Evolutionary conservation across 2,888 invertebrate genomes (phyloP).

Genomic region (Metacarcinus magister): DNA sequence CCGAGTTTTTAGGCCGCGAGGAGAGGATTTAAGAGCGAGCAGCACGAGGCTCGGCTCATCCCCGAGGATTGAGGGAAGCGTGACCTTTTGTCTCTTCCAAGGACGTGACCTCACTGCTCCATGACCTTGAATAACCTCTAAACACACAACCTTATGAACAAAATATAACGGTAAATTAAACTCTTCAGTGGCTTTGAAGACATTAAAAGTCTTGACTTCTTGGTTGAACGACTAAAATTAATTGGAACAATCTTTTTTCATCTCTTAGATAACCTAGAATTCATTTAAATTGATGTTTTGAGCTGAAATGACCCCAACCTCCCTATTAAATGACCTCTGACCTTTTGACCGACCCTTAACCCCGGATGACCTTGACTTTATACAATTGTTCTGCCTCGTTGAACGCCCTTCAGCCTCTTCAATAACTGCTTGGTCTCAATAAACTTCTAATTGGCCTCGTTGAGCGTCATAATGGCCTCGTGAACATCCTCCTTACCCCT

Average conservation of each 20-base stretch:
- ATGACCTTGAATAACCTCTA: background rate
- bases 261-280: background rate
- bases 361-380: too few species aligned
- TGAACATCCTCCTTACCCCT: too few species aligned
- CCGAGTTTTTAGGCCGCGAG: constrained; percentile 20
- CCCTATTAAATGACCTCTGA: too few species aligned
- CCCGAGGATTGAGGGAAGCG: constrained; percentile 7
- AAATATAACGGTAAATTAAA: background rate
- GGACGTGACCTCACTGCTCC: background rate
- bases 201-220: background rate
- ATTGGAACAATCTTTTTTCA: too few species aligned
- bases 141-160: background rate
- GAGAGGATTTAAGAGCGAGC: constrained; percentile 11
- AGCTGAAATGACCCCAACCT: too few species aligned
- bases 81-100: background rate
- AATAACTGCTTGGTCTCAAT: too few species aligned
- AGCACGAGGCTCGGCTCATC: background rate
- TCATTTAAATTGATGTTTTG: background rate
- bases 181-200: too few species aligned
- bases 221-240: background rate
- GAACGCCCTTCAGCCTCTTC: too few species aligned
- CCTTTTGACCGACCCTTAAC: too few species aligned
- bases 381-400: too few species aligned
- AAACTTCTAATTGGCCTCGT: too few species aligned
- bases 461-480: too few species aligned